Evolutionary conservation across 2,113 vertebrate species (phyloP), one percentile per base, ranked within the genome.

Genomic region (Acinonyx jubatus): DNA sequence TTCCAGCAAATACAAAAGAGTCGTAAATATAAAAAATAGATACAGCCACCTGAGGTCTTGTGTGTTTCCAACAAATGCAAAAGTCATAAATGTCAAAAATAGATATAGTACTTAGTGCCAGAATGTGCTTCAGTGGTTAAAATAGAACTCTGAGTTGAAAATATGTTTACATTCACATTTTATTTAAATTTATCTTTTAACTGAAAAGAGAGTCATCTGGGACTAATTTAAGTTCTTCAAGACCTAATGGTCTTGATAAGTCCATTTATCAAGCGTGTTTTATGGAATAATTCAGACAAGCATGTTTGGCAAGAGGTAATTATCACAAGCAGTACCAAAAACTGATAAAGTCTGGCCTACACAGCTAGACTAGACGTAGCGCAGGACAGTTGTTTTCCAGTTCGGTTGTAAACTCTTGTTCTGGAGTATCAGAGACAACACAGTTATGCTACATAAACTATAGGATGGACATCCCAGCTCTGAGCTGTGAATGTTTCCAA

Each of bases 121-220:
- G 93, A 97, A 97, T 95, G 88, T 97, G 97, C 96, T 97, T 97
- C 96, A 94, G 94, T 68, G 71, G 45, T 95, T 96, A 86, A 97
- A 91, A 93, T 52, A 94, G 84, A 97, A 97, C 96, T 98, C 94
- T 78, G 98, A 95, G 91, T 97, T 98, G 94, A 97, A 98, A 98
- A 98, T 98, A 98, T 98, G 97, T 98, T 99, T 99, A 98, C 98
- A 98, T 98, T 98, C 98, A 98, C 98, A 98, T 98, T 96, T 98
- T 98, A 97, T 93, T 98, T 99, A 97, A 98, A 98, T 98, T 98
- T 98, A 97, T 98, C 97, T 98, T 98, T 98, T 97, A 98, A 98
- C 98, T 98, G 97, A 96, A 98, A 97, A 97, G 92, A 98, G 96
- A 97, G 94, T 98, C 98, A 98, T 98, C 97, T 98, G 98, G 97